Conservation (phyloP, 2,888 invertebrate genomes). For the Meghimatium bilineatum region DNA sequence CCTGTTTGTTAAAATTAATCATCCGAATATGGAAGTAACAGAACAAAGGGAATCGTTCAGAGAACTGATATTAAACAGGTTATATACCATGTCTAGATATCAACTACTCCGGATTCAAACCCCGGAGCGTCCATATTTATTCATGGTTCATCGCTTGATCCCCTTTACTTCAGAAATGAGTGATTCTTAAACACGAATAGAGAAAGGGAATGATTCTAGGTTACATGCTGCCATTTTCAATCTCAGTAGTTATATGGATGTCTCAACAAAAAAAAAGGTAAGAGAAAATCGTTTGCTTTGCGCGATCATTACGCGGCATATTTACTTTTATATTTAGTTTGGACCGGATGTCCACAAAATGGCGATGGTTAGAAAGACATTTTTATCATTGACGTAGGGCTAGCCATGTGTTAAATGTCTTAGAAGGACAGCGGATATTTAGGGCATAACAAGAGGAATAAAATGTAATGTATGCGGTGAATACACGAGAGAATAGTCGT, state of each 20-base stretch:
- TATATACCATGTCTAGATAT: neutral
- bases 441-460: too few relatives aligned
- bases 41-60: neutral
- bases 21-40: neutral
- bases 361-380: neutral
- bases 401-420: too few relatives aligned
- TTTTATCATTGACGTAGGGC: too few relatives aligned
- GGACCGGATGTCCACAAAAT: neutral
- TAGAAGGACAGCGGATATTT: too few relatives aligned
- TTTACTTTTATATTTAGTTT: neutral
- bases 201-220: neutral
- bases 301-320: neutral
- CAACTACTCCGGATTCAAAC: conserved; percentile 10
- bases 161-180: neutral
- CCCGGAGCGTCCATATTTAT: neutral
- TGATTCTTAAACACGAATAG: neutral
- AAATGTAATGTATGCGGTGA: too few relatives aligned
- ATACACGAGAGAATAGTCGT: too few relatives aligned
- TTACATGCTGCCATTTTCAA: neutral
- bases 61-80: neutral
- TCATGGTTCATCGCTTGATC: neutral
- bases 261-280: neutral
- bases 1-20: neutral
- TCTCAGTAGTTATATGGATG: neutral
- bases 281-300: neutral